Evolutionary conservation across 2,888 invertebrate species (phyloP).

Genomic region (Euzetes globulus): DNA sequence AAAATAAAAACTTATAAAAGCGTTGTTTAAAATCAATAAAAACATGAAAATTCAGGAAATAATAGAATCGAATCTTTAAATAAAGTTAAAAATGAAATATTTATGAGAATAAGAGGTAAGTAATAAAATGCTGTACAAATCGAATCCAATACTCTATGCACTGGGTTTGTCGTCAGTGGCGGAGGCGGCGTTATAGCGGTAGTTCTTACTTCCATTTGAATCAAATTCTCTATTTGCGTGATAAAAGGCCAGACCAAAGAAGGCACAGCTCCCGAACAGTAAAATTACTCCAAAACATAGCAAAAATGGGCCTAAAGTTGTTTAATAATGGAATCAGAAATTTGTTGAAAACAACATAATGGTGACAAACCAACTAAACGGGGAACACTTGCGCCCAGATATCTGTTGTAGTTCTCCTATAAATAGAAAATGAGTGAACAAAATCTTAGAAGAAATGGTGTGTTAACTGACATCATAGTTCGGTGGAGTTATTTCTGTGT

Average conservation of each 20-base stretch:
- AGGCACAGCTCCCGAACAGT: constrained; percentile 39
- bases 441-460: background rate
- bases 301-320: constrained; percentile 38
- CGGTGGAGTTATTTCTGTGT: constrained; percentile 42
- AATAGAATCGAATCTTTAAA: background rate
- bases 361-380: constrained; percentile 39
- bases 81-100: background rate
- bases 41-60: background rate
- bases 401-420: constrained; percentile 41
- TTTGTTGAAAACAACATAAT: background rate
- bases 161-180: background rate
- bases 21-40: background rate
- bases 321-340: background rate
- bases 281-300: constrained; percentile 39
- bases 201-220: background rate
- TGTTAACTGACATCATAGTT: constrained; percentile 38
- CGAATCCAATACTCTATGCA: background rate
- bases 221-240: constrained; percentile 14
- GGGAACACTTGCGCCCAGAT: constrained; percentile 41
- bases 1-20: too few species aligned
- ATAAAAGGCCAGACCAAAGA: constrained; percentile 39
- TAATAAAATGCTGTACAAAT: constrained; percentile 19
- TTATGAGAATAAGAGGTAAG: background rate
- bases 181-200: background rate
- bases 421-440: background rate